phyloP scores from a whole-genome alignment of 2,797 vertebrate genomes.

The Falco cherrug region DNA sequence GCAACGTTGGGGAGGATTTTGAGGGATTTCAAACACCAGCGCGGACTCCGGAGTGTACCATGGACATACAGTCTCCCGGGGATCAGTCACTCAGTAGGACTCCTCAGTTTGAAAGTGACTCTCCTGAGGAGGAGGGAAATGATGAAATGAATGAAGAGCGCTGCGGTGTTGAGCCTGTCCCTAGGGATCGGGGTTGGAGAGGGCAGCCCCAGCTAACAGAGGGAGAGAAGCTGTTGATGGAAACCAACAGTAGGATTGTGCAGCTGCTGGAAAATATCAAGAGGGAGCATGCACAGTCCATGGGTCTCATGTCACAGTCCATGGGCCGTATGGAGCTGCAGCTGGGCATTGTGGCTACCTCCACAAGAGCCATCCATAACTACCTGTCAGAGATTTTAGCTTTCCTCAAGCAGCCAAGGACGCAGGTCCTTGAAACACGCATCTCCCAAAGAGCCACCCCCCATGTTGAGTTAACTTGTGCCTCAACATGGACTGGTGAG shows the following conservation, averaged over 20 bases:
- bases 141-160: constrained; percentile 74
- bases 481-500: constrained; percentile 77
- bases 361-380: constrained; percentile 79
- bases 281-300: constrained; percentile 77
- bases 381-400: constrained; percentile 78
- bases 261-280: constrained; percentile 78
- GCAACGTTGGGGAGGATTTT: constrained; percentile 77
- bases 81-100: constrained; percentile 77
- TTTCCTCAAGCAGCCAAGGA: constrained; percentile 77
- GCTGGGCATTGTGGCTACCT: constrained; percentile 78
- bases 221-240: constrained; percentile 76
- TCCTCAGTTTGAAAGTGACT: constrained; percentile 78
- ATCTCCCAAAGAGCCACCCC: constrained; percentile 77
- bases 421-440: constrained; percentile 74
- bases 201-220: constrained; percentile 76
- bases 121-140: constrained; percentile 77
- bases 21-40: constrained; percentile 75
- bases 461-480: constrained; percentile 75
- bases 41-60: constrained; percentile 73
- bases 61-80: constrained; percentile 74
- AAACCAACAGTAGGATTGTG: constrained; percentile 78
- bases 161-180: constrained; percentile 75
- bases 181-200: constrained; percentile 78
- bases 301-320: constrained; percentile 77
- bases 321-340: constrained; percentile 77